These are phyloP conservation scores for Catharus minimus DNA, from an alignment of 2,113 vertebrate genomes.

Conservation along the genomic window DNA sequence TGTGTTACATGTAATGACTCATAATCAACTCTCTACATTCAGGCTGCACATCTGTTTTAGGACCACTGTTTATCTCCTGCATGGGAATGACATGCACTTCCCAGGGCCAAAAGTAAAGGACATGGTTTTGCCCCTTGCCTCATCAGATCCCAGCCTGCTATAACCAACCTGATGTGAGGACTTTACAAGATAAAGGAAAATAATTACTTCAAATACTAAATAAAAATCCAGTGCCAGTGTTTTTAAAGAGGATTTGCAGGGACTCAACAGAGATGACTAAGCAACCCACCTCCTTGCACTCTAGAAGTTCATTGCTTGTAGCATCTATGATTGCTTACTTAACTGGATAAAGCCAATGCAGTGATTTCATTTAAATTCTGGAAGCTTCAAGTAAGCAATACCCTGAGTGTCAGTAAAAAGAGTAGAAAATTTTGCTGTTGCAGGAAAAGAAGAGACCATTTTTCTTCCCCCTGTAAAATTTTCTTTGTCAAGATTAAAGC, in stretches of 20 bases:
- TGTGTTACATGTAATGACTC: background rate
- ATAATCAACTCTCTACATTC: background rate
- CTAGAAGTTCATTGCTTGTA: background rate
- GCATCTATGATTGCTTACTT: background rate
- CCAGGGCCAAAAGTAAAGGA: background rate
- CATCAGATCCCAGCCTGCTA: background rate
- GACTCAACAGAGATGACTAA: background rate
- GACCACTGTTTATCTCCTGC: background rate
- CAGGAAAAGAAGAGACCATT: background rate
- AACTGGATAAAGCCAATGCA: background rate
- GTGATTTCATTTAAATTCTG: background rate
- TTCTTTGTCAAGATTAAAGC: background rate
- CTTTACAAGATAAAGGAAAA: constrained; percentile 28
- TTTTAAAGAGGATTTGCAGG: background rate
- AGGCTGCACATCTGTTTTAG: background rate
- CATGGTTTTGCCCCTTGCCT: fast-evolving
- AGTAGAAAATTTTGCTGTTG: background rate
- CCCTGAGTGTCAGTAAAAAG: background rate
- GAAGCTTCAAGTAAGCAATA: background rate
- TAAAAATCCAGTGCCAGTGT: background rate
- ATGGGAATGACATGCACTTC: background rate
- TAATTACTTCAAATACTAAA: background rate
- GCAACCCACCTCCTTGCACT: background rate
- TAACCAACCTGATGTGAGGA: background rate
- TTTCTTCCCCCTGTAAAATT: background rate